Evolutionary conservation across 2,113 vertebrate species (phyloP).

Genomic region (Neodontobutis hainanensis): DNA sequence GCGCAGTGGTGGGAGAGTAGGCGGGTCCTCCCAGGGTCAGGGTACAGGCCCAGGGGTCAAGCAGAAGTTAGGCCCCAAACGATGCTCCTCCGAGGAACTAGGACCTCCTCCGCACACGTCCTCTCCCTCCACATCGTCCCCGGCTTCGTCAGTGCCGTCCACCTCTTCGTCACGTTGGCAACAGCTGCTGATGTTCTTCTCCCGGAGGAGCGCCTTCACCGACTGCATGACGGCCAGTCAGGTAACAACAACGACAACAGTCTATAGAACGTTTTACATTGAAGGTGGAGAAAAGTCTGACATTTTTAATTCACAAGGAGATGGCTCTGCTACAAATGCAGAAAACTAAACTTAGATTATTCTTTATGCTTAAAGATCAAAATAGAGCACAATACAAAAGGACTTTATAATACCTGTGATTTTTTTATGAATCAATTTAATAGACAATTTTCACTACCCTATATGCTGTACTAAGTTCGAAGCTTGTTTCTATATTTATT

Average conservation of each 20-base stretch:
- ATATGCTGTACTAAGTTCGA: no score
- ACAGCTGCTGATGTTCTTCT: slow-evolving; percentile 93
- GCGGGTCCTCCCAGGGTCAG: slow-evolving; percentile 80
- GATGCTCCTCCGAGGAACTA: slow-evolving; percentile 89
- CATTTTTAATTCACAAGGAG: no score
- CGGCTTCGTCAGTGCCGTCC: slow-evolving; percentile 85
- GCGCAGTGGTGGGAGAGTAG: slow-evolving; percentile 86
- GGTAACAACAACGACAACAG: slow-evolving; percentile 80
- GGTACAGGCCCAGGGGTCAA: slow-evolving; percentile 81
- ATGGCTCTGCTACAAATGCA: not conserved
- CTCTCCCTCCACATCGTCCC: slow-evolving; percentile 68
- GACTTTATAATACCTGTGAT: no score
- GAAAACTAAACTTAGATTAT: not conserved
- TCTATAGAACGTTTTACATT: no score
- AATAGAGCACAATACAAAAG: no score
- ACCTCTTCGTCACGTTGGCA: slow-evolving; percentile 92
- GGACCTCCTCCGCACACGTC: slow-evolving; percentile 66
- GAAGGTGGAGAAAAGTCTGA: no score
- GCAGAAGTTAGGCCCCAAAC: slow-evolving; percentile 89
- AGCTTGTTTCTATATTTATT: no score
- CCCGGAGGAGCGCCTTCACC: slow-evolving; percentile 90
- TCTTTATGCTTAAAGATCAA: no score
- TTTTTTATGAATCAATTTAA: no score
- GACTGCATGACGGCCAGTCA: slow-evolving; percentile 95
- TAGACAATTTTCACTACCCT: no score